Evolutionary conservation across 2,888 invertebrate species (phyloP).

Genomic region (Willowsia nigromaculata): DNA sequence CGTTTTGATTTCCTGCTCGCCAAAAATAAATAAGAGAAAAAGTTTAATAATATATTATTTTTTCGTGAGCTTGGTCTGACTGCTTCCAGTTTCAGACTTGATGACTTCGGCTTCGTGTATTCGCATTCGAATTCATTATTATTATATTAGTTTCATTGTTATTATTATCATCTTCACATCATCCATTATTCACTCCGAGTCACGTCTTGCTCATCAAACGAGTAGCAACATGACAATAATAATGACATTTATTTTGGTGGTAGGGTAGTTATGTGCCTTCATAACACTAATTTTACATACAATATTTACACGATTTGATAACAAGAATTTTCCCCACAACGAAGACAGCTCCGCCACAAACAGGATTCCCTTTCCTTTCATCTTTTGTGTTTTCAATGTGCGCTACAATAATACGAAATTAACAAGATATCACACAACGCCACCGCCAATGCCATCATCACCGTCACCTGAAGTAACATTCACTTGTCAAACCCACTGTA

Average conservation of each 20-base stretch:
- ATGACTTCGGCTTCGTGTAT: not conserved
- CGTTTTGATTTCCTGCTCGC: not conserved
- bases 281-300: not conserved
- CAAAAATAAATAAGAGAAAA: not conserved
- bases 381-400: not conserved
- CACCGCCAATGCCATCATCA: not conserved
- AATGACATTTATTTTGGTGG: not conserved
- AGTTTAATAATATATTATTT: not conserved
- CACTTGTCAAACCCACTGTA: not conserved
- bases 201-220: slow-evolving; percentile 8
- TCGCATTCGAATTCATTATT: not conserved
- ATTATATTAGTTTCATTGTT: not conserved
- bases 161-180: not conserved
- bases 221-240: not conserved
- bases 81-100: not conserved
- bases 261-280: not conserved
- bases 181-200: not conserved
- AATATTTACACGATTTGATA: not conserved
- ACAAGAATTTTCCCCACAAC: not conserved
- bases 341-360: not conserved
- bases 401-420: not conserved
- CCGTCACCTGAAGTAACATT: not conserved
- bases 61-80: not conserved
- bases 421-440: not conserved
- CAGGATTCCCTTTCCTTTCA: not conserved